Conservation (phyloP, 2,797 vertebrate genomes). For the Catamblyrhynchus diadema region DNA sequence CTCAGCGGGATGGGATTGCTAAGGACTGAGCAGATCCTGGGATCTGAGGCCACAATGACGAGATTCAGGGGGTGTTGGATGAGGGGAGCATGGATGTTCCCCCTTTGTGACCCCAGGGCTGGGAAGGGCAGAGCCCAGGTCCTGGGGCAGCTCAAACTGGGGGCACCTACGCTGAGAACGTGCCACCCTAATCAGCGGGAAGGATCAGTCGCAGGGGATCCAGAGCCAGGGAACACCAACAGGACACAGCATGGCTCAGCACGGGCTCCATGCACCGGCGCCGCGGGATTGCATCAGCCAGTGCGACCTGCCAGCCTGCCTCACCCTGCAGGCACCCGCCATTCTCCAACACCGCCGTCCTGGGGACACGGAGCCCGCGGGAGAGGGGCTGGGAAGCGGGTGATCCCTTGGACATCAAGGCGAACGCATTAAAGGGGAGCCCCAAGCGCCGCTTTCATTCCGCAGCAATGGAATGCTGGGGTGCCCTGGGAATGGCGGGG, state of each 20-base stretch:
- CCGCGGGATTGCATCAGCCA: constrained; percentile 32
- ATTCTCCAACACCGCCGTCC: no score
- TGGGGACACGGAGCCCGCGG: not conserved
- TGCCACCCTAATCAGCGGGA: no score
- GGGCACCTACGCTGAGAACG: fast-evolving
- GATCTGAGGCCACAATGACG: not conserved
- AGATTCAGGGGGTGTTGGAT: not conserved
- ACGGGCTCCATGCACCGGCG: not conserved
- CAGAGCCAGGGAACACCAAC: not conserved
- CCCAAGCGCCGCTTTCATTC: not conserved
- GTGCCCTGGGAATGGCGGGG: not conserved
- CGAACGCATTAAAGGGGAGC: not conserved
- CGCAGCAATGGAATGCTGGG: not conserved
- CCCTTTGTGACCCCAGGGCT: not conserved
- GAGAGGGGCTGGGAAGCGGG: not conserved
- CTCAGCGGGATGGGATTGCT: not conserved
- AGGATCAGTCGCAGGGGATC: no score
- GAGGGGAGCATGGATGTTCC: not conserved
- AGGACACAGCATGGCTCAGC: fast-evolving
- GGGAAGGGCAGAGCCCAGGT: not conserved
- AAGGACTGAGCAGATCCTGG: not conserved
- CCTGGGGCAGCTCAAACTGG: not conserved
- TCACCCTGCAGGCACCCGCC: not conserved
- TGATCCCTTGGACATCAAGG: not conserved
- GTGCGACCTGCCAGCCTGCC: not conserved